These are phyloP conservation scores for Lepidotrigona ventralis DNA, from an alignment of 1,140 invertebrate genomes.

Conservation along the genomic window DNA sequence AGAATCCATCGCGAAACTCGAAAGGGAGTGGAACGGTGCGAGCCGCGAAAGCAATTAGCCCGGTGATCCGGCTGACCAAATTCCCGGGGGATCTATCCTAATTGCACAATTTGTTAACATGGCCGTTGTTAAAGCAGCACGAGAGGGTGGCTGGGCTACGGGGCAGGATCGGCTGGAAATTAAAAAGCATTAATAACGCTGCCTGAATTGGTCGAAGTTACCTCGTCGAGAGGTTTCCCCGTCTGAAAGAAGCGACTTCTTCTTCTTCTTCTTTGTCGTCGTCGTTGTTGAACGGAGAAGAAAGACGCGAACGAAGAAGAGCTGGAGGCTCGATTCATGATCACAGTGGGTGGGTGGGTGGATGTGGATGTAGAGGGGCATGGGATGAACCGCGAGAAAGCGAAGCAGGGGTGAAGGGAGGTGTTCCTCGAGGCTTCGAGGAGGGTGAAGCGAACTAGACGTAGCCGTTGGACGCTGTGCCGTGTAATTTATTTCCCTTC, in stretches of 20 bases:
- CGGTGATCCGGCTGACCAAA: constrained; percentile 29
- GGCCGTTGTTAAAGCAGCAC: constrained; percentile 53
- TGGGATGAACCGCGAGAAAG: constrained; percentile 53
- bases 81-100: constrained; percentile 54
- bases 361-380: constrained; percentile 33
- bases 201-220: constrained; percentile 39
- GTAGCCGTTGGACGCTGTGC: constrained; percentile 69
- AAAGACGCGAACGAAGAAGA: constrained; percentile 58
- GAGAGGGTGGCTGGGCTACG: constrained; percentile 2
- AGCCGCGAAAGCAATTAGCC: constrained; percentile 33
- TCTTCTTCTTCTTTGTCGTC: too few species aligned
- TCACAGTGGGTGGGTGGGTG: constrained; percentile 52
- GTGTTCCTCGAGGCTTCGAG: constrained; percentile 52
- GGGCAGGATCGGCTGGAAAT: constrained; percentile 67
- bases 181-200: constrained; percentile 74
- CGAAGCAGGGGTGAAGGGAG: constrained; percentile 17
- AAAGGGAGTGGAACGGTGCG: not conserved
- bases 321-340: constrained; percentile 55
- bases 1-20: not conserved
- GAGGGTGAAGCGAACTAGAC: constrained; percentile 63
- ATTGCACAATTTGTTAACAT: constrained; percentile 74
- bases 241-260: not conserved
- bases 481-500: constrained; percentile 77
- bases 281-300: constrained; percentile 38
- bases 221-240: constrained; percentile 16